These are phyloP conservation scores for Physella acuta DNA, from an alignment of 1,140 invertebrate genomes.

Conservation along the genomic window DNA sequence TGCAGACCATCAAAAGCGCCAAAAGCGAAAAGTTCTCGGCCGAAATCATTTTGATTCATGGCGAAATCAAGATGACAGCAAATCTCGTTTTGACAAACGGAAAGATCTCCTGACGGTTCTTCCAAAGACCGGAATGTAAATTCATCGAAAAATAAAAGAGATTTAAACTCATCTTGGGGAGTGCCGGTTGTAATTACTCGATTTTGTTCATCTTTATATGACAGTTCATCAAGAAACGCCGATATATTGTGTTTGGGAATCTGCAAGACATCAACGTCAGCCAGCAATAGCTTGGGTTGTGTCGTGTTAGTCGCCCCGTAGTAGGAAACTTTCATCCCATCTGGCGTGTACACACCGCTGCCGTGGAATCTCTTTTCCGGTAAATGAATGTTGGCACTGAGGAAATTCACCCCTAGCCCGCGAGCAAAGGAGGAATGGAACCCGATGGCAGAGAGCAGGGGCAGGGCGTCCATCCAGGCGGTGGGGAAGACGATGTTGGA, in stretches of 20 bases:
- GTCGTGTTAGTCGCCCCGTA: constrained; percentile 28
- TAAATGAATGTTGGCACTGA: constrained; percentile 65
- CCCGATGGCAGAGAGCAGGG: constrained; percentile 66
- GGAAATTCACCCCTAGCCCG: constrained; percentile 64
- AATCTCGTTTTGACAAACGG: constrained; percentile 38
- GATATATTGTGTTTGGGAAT: constrained; percentile 10
- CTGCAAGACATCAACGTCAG: constrained; percentile 31
- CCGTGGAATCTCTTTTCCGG: constrained; percentile 62
- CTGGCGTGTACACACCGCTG: constrained; percentile 64
- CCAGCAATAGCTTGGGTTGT: constrained; percentile 37
- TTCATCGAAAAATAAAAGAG: constrained; percentile 35
- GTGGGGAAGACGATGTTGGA: constrained; percentile 73
- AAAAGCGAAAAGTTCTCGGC: constrained; percentile 42
- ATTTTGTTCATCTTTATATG: background rate
- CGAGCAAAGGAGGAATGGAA: constrained; percentile 65
- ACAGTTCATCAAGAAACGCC: background rate
- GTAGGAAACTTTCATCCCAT: constrained; percentile 33
- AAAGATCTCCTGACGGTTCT: constrained; percentile 15
- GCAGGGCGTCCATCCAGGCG: constrained; percentile 74
- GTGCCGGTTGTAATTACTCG: background rate
- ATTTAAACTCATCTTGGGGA: constrained; percentile 12
- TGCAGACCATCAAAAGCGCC: constrained; percentile 54
- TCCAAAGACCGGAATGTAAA: constrained; percentile 39
- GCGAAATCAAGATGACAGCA: constrained; percentile 44
- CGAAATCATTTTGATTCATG: background rate